Evolutionary conservation across 2,797 vertebrate species (phyloP).

Genomic region (Epinephelus awoara): DNA sequence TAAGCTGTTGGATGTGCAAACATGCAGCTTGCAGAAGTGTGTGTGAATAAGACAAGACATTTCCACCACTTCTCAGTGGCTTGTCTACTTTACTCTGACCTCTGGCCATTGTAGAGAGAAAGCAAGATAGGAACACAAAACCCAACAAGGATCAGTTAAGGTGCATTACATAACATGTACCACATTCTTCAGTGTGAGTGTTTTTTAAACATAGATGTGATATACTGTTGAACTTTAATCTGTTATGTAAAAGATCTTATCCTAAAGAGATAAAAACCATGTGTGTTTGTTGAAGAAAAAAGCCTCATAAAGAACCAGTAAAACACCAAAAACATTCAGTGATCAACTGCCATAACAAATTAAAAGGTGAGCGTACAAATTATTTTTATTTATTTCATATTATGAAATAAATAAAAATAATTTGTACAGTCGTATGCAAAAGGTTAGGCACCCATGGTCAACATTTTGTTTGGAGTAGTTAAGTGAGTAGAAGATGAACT

Average conservation of each 20-base stretch:
- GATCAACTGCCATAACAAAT: not conserved
- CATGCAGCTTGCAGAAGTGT: not conserved
- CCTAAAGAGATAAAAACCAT: not conserved
- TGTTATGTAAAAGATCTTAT: not conserved
- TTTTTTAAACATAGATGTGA: not conserved
- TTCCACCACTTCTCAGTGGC: not conserved
- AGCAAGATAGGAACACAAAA: not conserved
- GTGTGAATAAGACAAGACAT: not conserved
- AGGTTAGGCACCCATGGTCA: no score
- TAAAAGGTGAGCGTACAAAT: no score
- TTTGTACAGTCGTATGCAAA: not conserved
- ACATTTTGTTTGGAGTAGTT: no score
- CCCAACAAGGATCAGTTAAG: not conserved
- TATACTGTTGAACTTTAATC: not conserved
- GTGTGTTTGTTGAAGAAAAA: not conserved
- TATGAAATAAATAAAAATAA: not conserved
- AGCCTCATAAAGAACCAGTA: not conserved
- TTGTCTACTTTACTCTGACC: not conserved
- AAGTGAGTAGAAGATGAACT: no score
- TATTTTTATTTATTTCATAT: no score
- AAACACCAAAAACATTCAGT: not conserved
- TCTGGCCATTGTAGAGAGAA: not conserved
- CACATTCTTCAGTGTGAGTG: not conserved
- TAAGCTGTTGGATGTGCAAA: not conserved
- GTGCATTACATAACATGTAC: not conserved